Evolutionary conservation across 2,888 invertebrate genomes (phyloP).

Genomic region (Clitarchus hookeri): DNA sequence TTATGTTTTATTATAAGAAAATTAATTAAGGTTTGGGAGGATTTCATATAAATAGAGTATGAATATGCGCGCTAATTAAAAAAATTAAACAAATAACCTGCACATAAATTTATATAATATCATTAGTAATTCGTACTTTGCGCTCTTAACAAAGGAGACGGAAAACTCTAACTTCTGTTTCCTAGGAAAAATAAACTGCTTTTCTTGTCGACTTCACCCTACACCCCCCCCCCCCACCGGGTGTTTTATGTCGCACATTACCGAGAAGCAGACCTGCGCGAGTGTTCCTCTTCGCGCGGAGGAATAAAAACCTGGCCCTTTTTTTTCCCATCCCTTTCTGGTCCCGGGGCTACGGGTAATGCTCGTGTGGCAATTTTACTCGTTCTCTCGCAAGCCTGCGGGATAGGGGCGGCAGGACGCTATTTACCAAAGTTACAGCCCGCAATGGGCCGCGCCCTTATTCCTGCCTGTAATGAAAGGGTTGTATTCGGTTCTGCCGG

Average conservation of each 20-base stretch:
- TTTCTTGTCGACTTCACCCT: not conserved
- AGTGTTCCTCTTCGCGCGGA: not conserved
- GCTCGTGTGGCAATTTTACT: not conserved
- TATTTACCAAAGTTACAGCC: conserved; percentile 14
- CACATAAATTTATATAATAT: not conserved
- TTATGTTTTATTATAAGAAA: no score
- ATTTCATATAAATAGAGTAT: no score
- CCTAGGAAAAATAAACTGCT: not conserved
- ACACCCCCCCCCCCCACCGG: no score
- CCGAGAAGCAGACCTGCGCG: not conserved
- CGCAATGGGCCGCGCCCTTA: not conserved
- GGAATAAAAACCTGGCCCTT: not conserved
- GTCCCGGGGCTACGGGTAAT: not conserved
- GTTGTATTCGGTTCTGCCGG: conserved; percentile 10
- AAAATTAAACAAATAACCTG: no score
- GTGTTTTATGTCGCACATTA: conserved; percentile 7
- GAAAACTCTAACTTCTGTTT: not conserved
- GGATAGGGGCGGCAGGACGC: not conserved
- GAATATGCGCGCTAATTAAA: no score
- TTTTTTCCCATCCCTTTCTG: not conserved
- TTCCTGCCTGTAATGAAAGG: not conserved
- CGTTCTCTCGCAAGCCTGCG: not conserved
- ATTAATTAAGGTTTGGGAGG: no score
- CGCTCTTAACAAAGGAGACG: not conserved
- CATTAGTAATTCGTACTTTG: not conserved